Conservation (phyloP, 2,797 vertebrate species). For the Enteromius argenteus region DNA sequence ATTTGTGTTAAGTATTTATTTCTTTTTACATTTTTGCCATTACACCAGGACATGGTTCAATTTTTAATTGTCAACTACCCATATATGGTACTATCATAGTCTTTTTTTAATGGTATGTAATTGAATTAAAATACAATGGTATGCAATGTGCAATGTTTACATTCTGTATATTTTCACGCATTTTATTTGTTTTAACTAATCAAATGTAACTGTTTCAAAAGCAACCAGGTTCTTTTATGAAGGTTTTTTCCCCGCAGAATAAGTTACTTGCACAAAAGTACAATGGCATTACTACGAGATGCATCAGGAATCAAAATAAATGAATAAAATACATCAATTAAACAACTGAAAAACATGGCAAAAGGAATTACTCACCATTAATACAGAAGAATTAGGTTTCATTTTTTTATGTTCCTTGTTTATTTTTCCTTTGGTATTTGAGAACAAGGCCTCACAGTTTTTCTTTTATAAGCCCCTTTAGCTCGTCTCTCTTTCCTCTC, state of each 20-base stretch:
- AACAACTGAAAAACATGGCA: neutral
- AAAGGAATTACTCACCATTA: slow-evolving; percentile 9
- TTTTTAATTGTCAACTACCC: no score
- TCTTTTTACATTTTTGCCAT: no score
- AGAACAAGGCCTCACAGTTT: neutral
- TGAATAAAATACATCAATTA: neutral
- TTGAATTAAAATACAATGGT: neutral
- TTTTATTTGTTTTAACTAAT: neutral
- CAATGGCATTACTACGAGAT: neutral
- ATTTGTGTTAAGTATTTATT: no score
- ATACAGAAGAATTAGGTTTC: slow-evolving; percentile 10
- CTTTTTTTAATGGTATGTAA: no score
- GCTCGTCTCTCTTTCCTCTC: slow-evolving; percentile 21
- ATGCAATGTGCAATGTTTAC: neutral
- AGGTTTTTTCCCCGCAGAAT: neutral
- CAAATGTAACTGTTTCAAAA: neutral
- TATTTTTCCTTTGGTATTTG: slow-evolving; percentile 1
- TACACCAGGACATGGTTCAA: no score
- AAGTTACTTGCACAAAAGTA: neutral
- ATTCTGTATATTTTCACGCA: neutral
- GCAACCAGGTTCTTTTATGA: neutral
- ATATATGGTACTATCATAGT: no score
- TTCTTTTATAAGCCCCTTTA: neutral
- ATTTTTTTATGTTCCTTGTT: neutral
- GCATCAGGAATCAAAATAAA: neutral